These are phyloP conservation scores for Valencia hispanica DNA, from an alignment of 2,797 vertebrate genomes.

Conservation along the genomic window DNA sequence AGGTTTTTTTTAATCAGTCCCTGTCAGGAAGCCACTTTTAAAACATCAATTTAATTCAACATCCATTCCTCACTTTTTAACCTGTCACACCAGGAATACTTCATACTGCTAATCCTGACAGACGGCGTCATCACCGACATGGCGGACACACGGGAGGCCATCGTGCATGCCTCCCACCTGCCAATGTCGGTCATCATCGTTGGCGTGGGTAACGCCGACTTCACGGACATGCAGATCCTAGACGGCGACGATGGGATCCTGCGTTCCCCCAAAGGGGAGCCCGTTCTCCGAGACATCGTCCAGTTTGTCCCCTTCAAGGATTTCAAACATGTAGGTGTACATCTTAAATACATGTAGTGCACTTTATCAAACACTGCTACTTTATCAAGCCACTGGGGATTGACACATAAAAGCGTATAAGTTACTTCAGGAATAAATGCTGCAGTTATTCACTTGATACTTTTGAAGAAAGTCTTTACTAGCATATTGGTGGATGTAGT, in stretches of 20 bases:
- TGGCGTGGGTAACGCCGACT: constrained; percentile 95
- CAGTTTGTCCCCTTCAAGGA: constrained; percentile 99
- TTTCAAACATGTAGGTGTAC: constrained; percentile 94
- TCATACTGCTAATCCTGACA: constrained; percentile 97
- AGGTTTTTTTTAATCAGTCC: constrained; percentile 70
- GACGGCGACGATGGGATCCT: constrained; percentile 97
- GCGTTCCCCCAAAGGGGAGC: constrained; percentile 96
- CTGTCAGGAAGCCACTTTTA: constrained; percentile 43
- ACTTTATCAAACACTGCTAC: neutral
- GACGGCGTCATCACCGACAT: constrained; percentile 99
- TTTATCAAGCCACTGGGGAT: neutral
- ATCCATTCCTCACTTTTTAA: constrained; percentile 19
- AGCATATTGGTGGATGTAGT: too few species aligned
- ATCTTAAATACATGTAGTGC: neutral
- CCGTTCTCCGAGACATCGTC: constrained; percentile 95
- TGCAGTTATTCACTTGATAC: too few species aligned
- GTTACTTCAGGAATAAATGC: too few species aligned
- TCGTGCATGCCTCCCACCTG: constrained; percentile 96
- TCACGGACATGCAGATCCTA: constrained; percentile 99
- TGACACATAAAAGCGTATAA: too few species aligned
- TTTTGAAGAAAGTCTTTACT: too few species aligned
- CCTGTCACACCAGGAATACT: constrained; percentile 89
- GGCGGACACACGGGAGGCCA: constrained; percentile 98
- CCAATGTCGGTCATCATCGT: constrained; percentile 99
- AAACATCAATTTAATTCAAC: constrained; percentile 38